phyloP scores from a whole-genome alignment of 1,140 invertebrate species.

The Argopecten irradians region DNA sequence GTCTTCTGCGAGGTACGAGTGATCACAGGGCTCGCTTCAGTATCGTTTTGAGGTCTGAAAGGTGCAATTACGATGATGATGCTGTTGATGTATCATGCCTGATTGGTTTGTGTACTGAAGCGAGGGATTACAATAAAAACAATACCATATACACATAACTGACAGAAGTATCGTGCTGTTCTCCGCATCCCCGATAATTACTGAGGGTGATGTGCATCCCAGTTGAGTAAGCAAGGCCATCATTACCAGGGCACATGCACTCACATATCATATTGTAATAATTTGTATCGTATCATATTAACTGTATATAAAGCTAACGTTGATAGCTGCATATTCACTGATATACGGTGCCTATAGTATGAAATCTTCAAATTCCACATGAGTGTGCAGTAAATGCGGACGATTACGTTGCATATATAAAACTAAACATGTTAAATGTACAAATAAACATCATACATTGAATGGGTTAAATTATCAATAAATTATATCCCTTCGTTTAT shows the following conservation, averaged over 20 bases:
- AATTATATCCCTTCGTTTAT: neutral
- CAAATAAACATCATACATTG: neutral
- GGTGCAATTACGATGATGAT: constrained; percentile 21
- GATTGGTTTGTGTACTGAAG: neutral
- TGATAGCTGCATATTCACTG: neutral
- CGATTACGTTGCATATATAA: neutral
- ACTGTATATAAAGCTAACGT: neutral
- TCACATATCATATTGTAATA: neutral
- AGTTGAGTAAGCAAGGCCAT: neutral
- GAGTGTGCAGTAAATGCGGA: neutral
- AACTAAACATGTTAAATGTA: neutral
- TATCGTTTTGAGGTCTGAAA: constrained; percentile 3
- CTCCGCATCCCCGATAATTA: constrained; percentile 14
- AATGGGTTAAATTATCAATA: neutral
- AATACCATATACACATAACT: neutral
- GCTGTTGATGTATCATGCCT: constrained; percentile 14
- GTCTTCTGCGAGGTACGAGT: constrained; percentile 14
- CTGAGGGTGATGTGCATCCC: neutral
- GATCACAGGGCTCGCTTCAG: neutral
- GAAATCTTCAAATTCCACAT: neutral
- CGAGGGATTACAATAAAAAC: constrained; percentile 1
- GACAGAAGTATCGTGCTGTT: neutral
- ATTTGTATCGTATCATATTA: neutral
- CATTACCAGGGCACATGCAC: neutral
- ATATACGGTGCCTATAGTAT: neutral